phyloP scores from a whole-genome alignment of 2,113 vertebrate genomes.

The Albula goreensis region DNA sequence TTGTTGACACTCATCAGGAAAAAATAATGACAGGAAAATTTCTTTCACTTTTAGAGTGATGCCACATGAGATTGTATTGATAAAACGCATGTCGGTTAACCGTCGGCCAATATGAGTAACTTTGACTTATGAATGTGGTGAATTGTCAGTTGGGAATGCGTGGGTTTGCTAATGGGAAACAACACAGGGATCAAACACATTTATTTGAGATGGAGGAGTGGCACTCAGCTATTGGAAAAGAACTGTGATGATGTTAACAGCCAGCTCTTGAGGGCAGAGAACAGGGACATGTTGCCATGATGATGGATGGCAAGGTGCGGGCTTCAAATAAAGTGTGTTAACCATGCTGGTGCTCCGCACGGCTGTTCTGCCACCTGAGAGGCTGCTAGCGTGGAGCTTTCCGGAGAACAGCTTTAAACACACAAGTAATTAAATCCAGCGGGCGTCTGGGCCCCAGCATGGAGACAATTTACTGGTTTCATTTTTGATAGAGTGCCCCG shows the following conservation, averaged over 20 bases:
- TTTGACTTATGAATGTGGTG: not conserved
- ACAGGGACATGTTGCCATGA: constrained; percentile 10
- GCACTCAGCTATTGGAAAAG: not conserved
- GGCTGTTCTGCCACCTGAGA: not conserved
- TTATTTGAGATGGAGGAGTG: not conserved
- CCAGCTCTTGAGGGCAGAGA: not conserved
- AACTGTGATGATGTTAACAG: not conserved
- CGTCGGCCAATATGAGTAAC: not conserved
- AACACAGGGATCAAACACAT: not conserved
- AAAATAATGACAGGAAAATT: not conserved
- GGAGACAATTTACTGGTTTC: not conserved
- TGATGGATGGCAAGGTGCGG: constrained; percentile 20
- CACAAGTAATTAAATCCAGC: constrained; percentile 17
- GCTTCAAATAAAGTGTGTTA: constrained; percentile 6
- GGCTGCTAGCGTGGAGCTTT: not conserved
- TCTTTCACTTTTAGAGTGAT: not conserved
- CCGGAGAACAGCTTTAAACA: not conserved
- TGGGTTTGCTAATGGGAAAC: not conserved
- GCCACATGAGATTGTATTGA: not conserved
- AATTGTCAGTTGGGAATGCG: not conserved
- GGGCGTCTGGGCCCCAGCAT: not conserved
- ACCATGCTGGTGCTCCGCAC: not conserved
- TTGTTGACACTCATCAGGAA: not conserved
- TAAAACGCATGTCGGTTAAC: not conserved
- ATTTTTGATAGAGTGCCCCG: constrained; percentile 24